Percentiles rank a stretch among this genome's conserved stretches.
phyloP scores from a whole-genome alignment of 2,113 vertebrate genomes.

The Ochotona princeps region DNA sequence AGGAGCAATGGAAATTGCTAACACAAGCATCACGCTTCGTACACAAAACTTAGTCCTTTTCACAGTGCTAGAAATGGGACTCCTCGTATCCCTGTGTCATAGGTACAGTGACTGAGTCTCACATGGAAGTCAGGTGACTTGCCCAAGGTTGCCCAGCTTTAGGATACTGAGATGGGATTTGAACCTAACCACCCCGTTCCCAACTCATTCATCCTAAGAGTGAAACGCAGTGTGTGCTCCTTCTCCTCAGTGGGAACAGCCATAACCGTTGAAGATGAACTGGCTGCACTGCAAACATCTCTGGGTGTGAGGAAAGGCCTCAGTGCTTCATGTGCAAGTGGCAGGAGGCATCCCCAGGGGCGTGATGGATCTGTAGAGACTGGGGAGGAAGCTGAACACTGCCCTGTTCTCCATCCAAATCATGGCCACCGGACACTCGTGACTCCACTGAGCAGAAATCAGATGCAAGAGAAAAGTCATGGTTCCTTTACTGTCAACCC shows the following conservation, averaged over 20 bases:
- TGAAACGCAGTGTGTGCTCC: not conserved
- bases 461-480: not conserved
- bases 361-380: not conserved
- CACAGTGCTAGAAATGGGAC: not conserved
- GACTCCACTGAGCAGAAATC: not conserved
- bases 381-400: rapidly evolving
- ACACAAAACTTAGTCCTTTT: not conserved
- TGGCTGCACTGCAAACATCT: not conserved
- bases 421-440: no score
- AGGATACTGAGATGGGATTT: not conserved
- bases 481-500: not conserved
- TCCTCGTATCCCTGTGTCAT: not conserved
- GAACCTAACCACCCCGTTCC: not conserved
- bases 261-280: not conserved
- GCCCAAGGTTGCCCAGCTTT: not conserved
- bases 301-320: not conserved
- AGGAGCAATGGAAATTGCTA: not conserved
- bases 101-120: not conserved
- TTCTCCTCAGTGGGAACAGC: not conserved
- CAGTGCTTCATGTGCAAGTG: not conserved
- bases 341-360: not conserved
- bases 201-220: not conserved
- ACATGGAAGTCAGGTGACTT: not conserved
- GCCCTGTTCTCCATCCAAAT: not conserved
- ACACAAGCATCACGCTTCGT: not conserved